phyloP scores from a whole-genome alignment of 2,888 invertebrate species.

The Drosophila vallismaia region DNA sequence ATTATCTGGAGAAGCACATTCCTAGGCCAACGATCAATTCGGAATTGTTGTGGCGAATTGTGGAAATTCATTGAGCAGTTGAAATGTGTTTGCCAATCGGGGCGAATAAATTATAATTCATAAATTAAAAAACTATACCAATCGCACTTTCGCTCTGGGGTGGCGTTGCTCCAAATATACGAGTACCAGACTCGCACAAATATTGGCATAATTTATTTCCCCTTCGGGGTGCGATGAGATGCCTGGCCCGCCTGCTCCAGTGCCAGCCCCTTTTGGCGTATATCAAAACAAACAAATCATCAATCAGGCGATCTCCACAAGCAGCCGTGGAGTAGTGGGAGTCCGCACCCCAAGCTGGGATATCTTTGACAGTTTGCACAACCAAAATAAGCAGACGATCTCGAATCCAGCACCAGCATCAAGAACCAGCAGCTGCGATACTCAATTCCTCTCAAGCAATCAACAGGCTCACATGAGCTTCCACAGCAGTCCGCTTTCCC shows the following conservation, averaged over 20 bases:
- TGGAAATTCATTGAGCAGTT: constrained; percentile 14
- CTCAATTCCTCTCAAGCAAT: constrained; percentile 74
- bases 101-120: constrained; percentile 71
- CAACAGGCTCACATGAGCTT: constrained; percentile 57
- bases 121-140: constrained; percentile 63
- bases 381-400: constrained; percentile 56
- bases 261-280: constrained; percentile 33
- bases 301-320: constrained; percentile 76
- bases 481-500: constrained; percentile 2
- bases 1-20: constrained; percentile 56
- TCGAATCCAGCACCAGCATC: constrained; percentile 7
- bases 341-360: constrained; percentile 60
- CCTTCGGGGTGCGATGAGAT: constrained; percentile 70
- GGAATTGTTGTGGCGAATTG: constrained; percentile 49
- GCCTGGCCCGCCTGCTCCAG: constrained; percentile 19
- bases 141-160: constrained; percentile 53
- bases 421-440: constrained; percentile 53
- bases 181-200: constrained; percentile 26
- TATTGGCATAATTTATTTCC: constrained; percentile 58
- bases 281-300: constrained; percentile 81
- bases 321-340: constrained; percentile 23
- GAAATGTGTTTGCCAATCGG: constrained; percentile 52
- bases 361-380: constrained; percentile 78
- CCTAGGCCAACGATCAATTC: constrained; percentile 38
- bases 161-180: constrained; percentile 50